Conservation (phyloP, 2,797 vertebrate species). For the Protosalanx chinensis region DNA sequence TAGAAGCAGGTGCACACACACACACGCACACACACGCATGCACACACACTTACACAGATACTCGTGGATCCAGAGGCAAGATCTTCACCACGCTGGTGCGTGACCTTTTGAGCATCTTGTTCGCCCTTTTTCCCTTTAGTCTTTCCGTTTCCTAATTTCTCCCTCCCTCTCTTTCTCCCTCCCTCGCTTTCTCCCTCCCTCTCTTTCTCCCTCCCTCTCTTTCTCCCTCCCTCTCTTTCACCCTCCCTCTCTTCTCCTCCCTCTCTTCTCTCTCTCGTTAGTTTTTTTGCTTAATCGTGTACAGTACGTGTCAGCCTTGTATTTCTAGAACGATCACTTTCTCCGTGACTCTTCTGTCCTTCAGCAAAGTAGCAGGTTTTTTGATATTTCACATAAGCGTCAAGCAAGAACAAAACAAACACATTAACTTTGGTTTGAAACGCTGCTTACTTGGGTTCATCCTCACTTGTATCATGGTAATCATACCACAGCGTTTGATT, state of each 20-base stretch:
- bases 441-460: too few relatives aligned
- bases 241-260: background rate
- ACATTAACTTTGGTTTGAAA: too few relatives aligned
- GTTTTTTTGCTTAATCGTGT: too few relatives aligned
- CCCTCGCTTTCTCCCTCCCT: background rate
- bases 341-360: too few relatives aligned
- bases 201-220: background rate
- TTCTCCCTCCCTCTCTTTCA: background rate
- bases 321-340: too few relatives aligned
- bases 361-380: too few relatives aligned
- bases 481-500: too few relatives aligned
- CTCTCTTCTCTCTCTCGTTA: background rate
- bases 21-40: background rate
- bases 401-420: too few relatives aligned
- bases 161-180: background rate
- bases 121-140: background rate
- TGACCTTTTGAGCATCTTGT: constrained; percentile 12
- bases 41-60: background rate
- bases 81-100: background rate
- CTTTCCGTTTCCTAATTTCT: background rate
- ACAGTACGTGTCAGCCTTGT: too few relatives aligned
- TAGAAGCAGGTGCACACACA: background rate
- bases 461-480: too few relatives aligned
- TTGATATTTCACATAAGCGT: too few relatives aligned
- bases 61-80: too few relatives aligned